Conservation (phyloP, 2,113 vertebrate genomes). For the Uropsilus gracilis region DNA sequence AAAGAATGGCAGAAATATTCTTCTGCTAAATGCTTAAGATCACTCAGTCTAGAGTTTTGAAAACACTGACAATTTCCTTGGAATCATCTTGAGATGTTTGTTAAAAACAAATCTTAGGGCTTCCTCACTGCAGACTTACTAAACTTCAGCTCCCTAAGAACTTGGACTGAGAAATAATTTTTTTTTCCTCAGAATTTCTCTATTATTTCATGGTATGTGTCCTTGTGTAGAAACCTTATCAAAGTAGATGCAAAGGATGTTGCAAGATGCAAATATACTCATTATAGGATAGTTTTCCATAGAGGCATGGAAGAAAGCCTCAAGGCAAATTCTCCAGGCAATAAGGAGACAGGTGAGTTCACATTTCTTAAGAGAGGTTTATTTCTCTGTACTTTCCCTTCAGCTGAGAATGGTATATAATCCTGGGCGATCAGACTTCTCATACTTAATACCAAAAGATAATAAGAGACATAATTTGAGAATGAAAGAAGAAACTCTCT, state of each 20-base stretch:
- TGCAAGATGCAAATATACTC: neutral
- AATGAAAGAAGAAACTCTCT: neutral
- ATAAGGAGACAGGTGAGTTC: neutral
- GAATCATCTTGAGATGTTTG: neutral
- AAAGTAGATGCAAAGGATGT: neutral
- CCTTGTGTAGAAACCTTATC: neutral
- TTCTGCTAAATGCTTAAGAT: neutral
- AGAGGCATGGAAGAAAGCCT: fast-evolving
- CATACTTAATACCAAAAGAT: neutral
- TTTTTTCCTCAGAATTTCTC: neutral
- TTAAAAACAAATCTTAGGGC: neutral
- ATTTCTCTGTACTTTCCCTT: neutral
- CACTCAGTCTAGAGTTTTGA: neutral
- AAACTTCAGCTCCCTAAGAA: neutral
- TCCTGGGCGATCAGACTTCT: neutral
- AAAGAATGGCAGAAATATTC: neutral
- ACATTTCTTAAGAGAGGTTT: neutral
- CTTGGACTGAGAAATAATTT: neutral
- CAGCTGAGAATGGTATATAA: neutral
- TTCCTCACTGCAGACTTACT: neutral
- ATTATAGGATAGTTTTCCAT: neutral
- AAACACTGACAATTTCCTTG: neutral
- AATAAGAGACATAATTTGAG: neutral
- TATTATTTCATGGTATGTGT: neutral
- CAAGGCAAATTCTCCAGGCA: fast-evolving